Evolutionary conservation across 2,113 vertebrate genomes (phyloP).

Genomic region (Neodon shergylaensis): DNA sequence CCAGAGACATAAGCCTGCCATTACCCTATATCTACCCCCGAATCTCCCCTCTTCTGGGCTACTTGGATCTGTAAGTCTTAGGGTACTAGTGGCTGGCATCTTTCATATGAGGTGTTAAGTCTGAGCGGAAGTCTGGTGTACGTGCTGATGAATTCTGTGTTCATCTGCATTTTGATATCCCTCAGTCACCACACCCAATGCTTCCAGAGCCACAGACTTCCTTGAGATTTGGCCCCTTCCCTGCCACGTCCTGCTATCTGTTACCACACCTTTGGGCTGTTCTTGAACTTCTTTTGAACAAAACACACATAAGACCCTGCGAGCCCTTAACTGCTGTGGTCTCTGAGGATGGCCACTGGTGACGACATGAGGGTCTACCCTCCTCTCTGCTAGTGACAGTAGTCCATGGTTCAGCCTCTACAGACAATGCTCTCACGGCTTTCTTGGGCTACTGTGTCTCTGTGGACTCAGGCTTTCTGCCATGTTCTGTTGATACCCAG

Average conservation of each 20-base stretch:
- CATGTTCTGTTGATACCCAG: not conserved
- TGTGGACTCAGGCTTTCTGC: not conserved
- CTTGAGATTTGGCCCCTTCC: not conserved
- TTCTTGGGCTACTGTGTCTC: not conserved
- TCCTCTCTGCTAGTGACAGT: fast-evolving
- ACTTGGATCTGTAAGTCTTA: not conserved
- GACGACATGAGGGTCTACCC: fast-evolving
- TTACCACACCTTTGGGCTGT: not conserved
- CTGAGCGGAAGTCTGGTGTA: not conserved
- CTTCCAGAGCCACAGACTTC: not conserved
- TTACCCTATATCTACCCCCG: not conserved
- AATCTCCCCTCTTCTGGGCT: not conserved
- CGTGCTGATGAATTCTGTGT: fast-evolving
- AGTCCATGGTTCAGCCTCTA: too few relatives aligned
- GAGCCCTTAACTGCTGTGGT: fast-evolving
- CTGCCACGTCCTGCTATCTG: not conserved
- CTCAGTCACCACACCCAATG: fast-evolving
- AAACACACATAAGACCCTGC: fast-evolving
- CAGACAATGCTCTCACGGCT: fast-evolving
- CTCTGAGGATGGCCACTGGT: not conserved
- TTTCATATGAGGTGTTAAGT: not conserved
- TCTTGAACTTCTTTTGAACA: not conserved
- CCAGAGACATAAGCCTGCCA: not conserved
- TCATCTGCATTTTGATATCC: fast-evolving
- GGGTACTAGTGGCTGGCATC: fast-evolving